phyloP scores from a whole-genome alignment of 2,888 invertebrate species.

The Dasysyrphus tricinctus region DNA sequence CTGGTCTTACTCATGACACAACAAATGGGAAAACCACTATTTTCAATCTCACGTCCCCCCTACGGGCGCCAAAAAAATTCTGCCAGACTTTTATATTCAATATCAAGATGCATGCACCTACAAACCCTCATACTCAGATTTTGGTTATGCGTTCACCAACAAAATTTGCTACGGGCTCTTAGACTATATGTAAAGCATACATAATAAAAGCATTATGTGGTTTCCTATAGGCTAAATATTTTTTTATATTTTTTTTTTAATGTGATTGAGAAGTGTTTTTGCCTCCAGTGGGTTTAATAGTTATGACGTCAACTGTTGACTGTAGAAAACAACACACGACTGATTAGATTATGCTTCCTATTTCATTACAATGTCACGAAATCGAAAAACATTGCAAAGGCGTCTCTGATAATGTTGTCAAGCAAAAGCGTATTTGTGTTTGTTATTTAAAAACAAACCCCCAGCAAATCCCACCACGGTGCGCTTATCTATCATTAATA shows the following conservation, averaged over 20 bases:
- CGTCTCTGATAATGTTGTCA: neutral
- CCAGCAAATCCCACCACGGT: conserved; percentile 6
- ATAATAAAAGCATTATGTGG: too few relatives aligned
- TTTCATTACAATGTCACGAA: neutral
- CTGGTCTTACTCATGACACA: too few relatives aligned
- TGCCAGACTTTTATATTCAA: too few relatives aligned
- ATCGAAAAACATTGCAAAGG: neutral
- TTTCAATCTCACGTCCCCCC: too few relatives aligned
- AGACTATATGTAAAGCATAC: too few relatives aligned
- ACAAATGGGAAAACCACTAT: too few relatives aligned
- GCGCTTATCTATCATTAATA: neutral
- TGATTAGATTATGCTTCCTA: conserved; percentile 13
- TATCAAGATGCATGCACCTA: too few relatives aligned
- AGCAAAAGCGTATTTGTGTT: neutral
- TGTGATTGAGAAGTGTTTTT: neutral
- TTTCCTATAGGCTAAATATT: too few relatives aligned
- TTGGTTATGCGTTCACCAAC: too few relatives aligned
- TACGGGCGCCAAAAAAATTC: too few relatives aligned
- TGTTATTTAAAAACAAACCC: conserved; percentile 6
- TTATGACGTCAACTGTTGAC: neutral
- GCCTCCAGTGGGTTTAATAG: neutral
- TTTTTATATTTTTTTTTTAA: neutral
- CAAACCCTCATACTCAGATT: too few relatives aligned
- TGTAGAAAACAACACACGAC: neutral
- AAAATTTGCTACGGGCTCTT: too few relatives aligned